A percentile compares a stretch with the other conserved stretches of the same genome.
phyloP scores from a whole-genome alignment of 64 coral and sea anemone genomes.

The Catalaphyllia jardinei region DNA sequence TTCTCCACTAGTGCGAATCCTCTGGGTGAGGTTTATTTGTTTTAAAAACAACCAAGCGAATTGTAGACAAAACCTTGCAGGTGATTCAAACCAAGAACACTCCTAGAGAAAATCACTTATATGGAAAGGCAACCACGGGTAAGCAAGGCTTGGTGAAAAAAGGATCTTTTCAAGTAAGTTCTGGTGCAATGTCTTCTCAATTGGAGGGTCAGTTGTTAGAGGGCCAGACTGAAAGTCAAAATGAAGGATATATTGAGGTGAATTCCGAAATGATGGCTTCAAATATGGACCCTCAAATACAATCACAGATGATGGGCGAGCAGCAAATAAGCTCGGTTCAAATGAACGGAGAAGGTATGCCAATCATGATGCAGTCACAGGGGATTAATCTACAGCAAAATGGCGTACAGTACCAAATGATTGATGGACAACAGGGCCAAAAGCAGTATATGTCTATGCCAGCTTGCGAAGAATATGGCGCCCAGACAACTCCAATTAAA shows the following conservation, averaged over 20 bases:
- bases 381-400: slow-evolving; percentile 8
- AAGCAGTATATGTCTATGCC: not conserved
- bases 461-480: too few species aligned
- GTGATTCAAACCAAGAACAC: slow-evolving; percentile 8
- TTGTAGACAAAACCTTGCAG: not conserved
- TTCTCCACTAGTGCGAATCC: not conserved
- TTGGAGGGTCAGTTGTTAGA: slow-evolving; percentile 20
- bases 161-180: not conserved
- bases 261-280: slow-evolving; percentile 6
- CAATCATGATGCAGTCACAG: slow-evolving; percentile 38
- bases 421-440: slow-evolving; percentile 8
- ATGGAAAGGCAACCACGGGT: not conserved
- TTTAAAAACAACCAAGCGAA: not conserved
- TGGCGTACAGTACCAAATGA: slow-evolving; percentile 4
- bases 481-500: too few species aligned
- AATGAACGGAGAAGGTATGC: slow-evolving; percentile 27
- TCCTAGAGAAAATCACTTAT: not conserved
- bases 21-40: slow-evolving; percentile 5
- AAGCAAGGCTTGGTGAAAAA: not conserved
- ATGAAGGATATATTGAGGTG: slow-evolving; percentile 8
- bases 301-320: not conserved
- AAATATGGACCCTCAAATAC: slow-evolving; percentile 28
- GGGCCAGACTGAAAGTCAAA: slow-evolving; percentile 19
- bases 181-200: slow-evolving; percentile 21
- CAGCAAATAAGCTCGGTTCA: slow-evolving; percentile 16